Percentiles rank a stretch among this genome's conserved stretches.
Conservation (phyloP, 2,113 vertebrate genomes). For the Taurulus bubalis region DNA sequence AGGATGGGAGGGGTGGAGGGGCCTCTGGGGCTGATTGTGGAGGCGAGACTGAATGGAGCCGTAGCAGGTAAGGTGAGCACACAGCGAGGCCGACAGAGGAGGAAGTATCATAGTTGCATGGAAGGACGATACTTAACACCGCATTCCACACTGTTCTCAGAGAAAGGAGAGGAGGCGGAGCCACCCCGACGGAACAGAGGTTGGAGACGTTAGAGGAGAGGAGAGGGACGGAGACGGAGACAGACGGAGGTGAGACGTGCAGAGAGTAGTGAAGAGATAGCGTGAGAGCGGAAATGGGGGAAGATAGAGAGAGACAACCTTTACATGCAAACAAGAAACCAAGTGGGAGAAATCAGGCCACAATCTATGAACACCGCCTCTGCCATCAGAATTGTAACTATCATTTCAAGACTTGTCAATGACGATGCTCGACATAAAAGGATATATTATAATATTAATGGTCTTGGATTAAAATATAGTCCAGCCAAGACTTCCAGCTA, state of each 20-base stretch:
- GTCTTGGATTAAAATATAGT: not conserved
- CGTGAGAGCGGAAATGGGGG: constrained; percentile 21
- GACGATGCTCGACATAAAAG: not conserved
- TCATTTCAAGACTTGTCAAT: not conserved
- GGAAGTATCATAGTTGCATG: constrained; percentile 79
- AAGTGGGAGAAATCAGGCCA: constrained; percentile 14
- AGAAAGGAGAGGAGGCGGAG: constrained; percentile 61
- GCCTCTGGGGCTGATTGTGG: constrained; percentile 75
- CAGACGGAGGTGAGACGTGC: constrained; percentile 53
- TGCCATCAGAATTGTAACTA: not conserved
- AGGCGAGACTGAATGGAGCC: constrained; percentile 85
- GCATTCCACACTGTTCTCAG: constrained; percentile 76
- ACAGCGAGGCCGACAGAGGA: constrained; percentile 71
- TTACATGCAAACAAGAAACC: constrained; percentile 22
- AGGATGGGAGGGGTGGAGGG: constrained; percentile 41
- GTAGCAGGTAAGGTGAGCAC: constrained; percentile 83
- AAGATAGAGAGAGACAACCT: constrained; percentile 2
- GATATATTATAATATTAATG: not conserved
- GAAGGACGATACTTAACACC: constrained; percentile 78
- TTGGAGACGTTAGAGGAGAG: constrained; percentile 51
- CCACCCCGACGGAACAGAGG: constrained; percentile 26
- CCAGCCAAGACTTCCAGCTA: not conserved
- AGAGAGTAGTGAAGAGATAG: constrained; percentile 44
- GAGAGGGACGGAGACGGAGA: constrained; percentile 45
- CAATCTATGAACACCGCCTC: not conserved